Evolutionary conservation across 92 coral and sea anemone species (phyloP).

Genomic region (Palythoa grandis): DNA sequence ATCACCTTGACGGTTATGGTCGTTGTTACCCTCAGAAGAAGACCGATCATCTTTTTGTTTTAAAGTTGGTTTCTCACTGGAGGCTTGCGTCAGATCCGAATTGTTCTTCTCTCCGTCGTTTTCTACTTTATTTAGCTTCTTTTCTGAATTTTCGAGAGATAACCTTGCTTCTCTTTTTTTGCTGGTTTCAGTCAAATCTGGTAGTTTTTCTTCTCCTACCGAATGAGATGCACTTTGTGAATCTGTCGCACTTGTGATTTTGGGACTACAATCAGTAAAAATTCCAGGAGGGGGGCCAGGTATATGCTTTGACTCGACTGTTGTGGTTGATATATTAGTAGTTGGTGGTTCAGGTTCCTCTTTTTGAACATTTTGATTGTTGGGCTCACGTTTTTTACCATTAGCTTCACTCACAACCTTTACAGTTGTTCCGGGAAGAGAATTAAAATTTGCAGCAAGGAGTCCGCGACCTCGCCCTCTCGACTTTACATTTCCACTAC

Average conservation of each 20-base stretch:
- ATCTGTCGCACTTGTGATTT: neutral
- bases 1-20: neutral
- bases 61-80: neutral
- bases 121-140: neutral
- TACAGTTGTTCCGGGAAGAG: constrained; percentile 3
- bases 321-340: too few species aligned
- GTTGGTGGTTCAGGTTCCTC: neutral
- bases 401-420: neutral
- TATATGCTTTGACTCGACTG: neutral
- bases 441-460: constrained; percentile 1
- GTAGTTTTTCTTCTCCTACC: neutral
- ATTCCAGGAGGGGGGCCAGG: constrained; percentile 1
- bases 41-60: neutral
- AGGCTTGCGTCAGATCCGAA: neutral
- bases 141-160: neutral
- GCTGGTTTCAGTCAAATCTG: neutral
- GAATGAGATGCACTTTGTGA: neutral
- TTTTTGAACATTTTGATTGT: neutral
- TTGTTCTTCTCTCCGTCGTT: neutral
- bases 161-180: neutral
- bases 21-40: neutral
- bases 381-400: neutral
- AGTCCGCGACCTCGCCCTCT: constrained; percentile 32
- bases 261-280: neutral
- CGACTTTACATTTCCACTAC: neutral